Conservation (phyloP, 2,113 vertebrate species). For the Indicator maculatus region DNA sequence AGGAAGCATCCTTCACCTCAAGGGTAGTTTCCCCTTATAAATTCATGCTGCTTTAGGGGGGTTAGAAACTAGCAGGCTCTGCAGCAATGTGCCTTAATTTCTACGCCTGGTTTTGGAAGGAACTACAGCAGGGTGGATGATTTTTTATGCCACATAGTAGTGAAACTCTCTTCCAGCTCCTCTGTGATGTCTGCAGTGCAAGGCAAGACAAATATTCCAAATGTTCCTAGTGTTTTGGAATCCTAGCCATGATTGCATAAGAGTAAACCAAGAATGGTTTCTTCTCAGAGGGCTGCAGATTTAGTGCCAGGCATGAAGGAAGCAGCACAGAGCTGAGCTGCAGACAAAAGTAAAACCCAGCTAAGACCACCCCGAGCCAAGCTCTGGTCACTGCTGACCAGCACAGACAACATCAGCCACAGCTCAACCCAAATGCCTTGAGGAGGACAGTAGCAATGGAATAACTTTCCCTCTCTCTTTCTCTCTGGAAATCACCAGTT, state of each 20-base stretch:
- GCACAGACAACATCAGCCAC: not conserved
- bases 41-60: rapidly evolving
- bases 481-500: not conserved
- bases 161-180: not conserved
- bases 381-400: not conserved
- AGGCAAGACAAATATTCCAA: not conserved
- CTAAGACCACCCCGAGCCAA: not conserved
- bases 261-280: not conserved
- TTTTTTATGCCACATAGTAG: not conserved
- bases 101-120: not conserved
- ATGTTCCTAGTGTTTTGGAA: not conserved
- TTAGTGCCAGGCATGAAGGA: not conserved
- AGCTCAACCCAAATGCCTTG: not conserved
- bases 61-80: not conserved
- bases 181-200: not conserved
- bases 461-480: not conserved
- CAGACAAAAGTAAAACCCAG: not conserved
- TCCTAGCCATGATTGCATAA: not conserved
- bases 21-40: not conserved
- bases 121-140: not conserved
- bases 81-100: rapidly evolving
- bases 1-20: not conserved
- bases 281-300: not conserved
- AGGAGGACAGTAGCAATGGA: not conserved
- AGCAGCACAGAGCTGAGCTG: not conserved